Evolutionary conservation across 2,113 vertebrate species (phyloP).

Genomic region (Hippocampus abdominalis): DNA sequence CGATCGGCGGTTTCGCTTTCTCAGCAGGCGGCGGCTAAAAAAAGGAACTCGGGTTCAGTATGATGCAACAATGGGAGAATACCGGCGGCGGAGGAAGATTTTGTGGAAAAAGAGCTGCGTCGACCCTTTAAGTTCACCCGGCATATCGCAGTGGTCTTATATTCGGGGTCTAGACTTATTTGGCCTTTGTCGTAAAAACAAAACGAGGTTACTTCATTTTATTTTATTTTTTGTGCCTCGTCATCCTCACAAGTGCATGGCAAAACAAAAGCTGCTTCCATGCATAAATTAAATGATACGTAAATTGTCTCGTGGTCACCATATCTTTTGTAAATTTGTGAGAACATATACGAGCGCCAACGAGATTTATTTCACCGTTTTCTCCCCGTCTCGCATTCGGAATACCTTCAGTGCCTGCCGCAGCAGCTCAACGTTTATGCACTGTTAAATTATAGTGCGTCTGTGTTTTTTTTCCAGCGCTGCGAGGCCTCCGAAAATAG

Average conservation of each 20-base stretch:
- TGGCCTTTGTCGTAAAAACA: neutral
- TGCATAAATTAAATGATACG: neutral
- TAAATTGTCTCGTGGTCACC: neutral
- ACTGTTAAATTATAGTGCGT: slow-evolving; percentile 60
- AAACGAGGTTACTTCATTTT: neutral
- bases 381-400: slow-evolving; percentile 16
- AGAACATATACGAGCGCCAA: neutral
- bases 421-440: slow-evolving; percentile 34
- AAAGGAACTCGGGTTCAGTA: neutral
- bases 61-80: neutral
- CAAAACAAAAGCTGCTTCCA: neutral
- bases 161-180: too few species aligned
- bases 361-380: neutral
- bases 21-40: neutral
- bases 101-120: neutral
- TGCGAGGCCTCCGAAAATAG: slow-evolving; percentile 59
- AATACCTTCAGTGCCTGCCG: slow-evolving; percentile 30
- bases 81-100: neutral
- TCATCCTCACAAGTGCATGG: neutral
- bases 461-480: slow-evolving; percentile 29
- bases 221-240: neutral
- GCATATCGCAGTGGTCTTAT: neutral
- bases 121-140: neutral
- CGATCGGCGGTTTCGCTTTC: neutral
- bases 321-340: neutral